Base-by-base conservation (phyloP, 2,888 invertebrate genomes). In the Notodonta ziczac region DNA sequence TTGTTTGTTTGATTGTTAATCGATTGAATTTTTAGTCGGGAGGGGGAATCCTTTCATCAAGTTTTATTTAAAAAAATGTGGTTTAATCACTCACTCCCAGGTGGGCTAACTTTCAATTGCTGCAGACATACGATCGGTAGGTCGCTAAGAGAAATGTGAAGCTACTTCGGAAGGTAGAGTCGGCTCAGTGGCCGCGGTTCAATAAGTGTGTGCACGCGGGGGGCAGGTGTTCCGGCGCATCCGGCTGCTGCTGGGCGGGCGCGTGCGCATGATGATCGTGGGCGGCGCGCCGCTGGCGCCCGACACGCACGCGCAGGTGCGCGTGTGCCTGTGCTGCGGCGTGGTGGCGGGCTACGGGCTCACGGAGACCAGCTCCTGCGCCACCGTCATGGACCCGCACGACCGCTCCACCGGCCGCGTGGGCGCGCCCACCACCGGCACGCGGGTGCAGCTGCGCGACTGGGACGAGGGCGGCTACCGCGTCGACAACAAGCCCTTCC, bases 221-320 rank as follows among this genome's bases (percentile, higher is more conserved):
- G 16, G 16, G 92, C 76, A 90, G 90, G 81, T 92, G 83, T 93
- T 92, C 87, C 77, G 76, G 16, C 82, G 83, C 65, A 95, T 97
- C 24, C 94, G 95, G 53, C 94, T 95, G 69, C 94, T 99, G 74
- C 95, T 99, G 81, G 99, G 99, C 66, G 99, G 99, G 32, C 95
- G 95, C 56, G 95, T 99, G 65, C 95, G 98, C 59, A 94, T 98
- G 73, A 96, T 99, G 90, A 95, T 99, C 79, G 96, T 96, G 9
- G 99, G 99, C 62, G 99, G 99, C 64, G 99, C 99, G 32, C 99
- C 99, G 0, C 94, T 99, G 24, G 97, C 98, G 7, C 97, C 98
- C 0, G 99, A 99, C 86, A 99, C 99, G 12, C 99, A 99, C 88
- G 96, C 97, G 84, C 98, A 99, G 94, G 85, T 89, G 65, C 89